Evolutionary conservation across 2,113 vertebrate genomes (phyloP), one percentile per base, ranked within the genome.

Genomic region (Coreoperca whiteheadi): DNA sequence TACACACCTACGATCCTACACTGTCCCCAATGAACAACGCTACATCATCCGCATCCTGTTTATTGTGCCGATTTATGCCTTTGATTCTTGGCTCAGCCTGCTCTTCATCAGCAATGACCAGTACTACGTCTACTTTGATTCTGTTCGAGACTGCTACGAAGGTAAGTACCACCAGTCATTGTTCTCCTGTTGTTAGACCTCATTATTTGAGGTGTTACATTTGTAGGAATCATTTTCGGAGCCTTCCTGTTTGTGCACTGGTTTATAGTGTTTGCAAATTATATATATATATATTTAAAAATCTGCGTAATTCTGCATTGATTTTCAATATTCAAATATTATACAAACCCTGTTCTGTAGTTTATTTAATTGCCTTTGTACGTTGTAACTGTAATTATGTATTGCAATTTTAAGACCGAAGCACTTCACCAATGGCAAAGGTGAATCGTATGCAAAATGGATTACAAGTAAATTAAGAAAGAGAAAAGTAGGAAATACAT

Each of bases 71-170:
- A 88, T 99, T 81, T 99, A 98, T 0, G 95, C 98, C 87, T 98
- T 98, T 0, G 97, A 98, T 91, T 99, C 98, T 10, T 99, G 98
- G 98, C 97, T 99, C 85, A 99, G 98, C 93, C 96, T 99, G 64
- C 96, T 99, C 53, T 97, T 99, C 85, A 97, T 99, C 57, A 97
- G 96, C 82, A 97, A 96, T 81, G 95, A 96, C 86, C 97, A 98
- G 87, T 97, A 97, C 92, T 98, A 98, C 0, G 94, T 99, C 79
- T 99, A 99, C 90, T 98, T 99, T 0, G 97, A 99, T 93, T 99
- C 98, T 0, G 79, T 99, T 60, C 96, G 98, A 0, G 98, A 99
- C 91, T 99, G 97, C 92, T 99, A 99, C 0, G 98, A 99, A 96
- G 98, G 98, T 98, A 96, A 50, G 71, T 41, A 12, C 39, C 48